Percentiles rank a stretch among this genome's conserved stretches.
Conservation (phyloP, 1,140 invertebrate genomes). For the Hirudo medicinalis region DNA sequence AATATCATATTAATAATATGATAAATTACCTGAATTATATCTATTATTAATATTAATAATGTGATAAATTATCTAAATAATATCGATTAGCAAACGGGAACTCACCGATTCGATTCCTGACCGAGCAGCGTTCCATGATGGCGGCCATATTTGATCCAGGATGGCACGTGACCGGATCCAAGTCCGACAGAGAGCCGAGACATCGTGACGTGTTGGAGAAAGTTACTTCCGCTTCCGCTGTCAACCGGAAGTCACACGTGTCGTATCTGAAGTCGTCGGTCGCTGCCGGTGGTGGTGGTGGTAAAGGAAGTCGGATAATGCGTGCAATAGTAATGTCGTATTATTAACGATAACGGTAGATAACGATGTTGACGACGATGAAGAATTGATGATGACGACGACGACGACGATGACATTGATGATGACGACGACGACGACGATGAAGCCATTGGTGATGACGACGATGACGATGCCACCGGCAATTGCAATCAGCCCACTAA, state of each 20-base stretch:
- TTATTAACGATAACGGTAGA: too few relatives aligned
- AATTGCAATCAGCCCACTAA: too few relatives aligned
- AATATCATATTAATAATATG: too few relatives aligned
- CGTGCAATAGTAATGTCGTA: too few relatives aligned
- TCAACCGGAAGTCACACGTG: neutral
- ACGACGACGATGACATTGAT: too few relatives aligned
- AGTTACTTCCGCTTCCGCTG: conserved; percentile 3
- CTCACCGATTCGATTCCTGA: neutral
- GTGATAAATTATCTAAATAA: neutral
- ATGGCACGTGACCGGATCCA: neutral
- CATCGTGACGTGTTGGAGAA: neutral
- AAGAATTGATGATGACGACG: too few relatives aligned
- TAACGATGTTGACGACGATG: too few relatives aligned
- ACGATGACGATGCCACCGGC: too few relatives aligned
- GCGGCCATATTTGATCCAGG: neutral
- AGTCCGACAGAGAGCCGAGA: neutral
- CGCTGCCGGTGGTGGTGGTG: neutral
- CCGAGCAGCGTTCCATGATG: neutral
- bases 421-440: too few relatives aligned
- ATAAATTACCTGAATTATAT: too few relatives aligned
- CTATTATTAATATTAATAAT: too few relatives aligned
- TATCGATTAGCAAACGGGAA: neutral
- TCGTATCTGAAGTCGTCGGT: neutral
- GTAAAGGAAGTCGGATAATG: neutral
- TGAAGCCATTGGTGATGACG: too few relatives aligned